Evolutionary conservation across 2,888 invertebrate species (phyloP).

Genomic region (Clusia tigrina): DNA sequence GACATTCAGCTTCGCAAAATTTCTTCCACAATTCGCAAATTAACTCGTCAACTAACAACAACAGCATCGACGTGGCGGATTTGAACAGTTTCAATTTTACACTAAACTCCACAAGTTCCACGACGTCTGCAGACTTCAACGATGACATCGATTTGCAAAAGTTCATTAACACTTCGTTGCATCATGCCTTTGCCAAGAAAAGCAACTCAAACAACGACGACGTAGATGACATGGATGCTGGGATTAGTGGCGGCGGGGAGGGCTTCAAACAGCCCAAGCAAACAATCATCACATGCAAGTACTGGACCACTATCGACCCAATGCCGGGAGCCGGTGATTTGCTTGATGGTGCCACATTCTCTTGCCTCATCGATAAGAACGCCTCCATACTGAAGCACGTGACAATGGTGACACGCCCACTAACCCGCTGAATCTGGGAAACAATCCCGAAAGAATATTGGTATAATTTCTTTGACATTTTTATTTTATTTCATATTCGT

Average conservation of each 20-base stretch:
- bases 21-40: conserved; percentile 35
- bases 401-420: conserved; percentile 52
- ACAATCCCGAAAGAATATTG: too few relatives aligned
- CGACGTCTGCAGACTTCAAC: conserved; percentile 9
- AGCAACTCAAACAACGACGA: conserved; percentile 12
- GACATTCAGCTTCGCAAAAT: conserved; percentile 66
- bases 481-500: too few relatives aligned
- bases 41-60: too few relatives aligned
- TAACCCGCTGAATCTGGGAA: conserved; percentile 54
- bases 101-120: conserved; percentile 14
- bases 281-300: conserved; percentile 57
- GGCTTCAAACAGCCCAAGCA: conserved; percentile 25
- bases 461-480: too few relatives aligned
- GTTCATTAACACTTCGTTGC: background rate
- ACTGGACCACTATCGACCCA: conserved; percentile 52
- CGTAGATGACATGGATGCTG: conserved; percentile 21
- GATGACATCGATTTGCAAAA: conserved; percentile 12
- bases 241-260: background rate
- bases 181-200: background rate
- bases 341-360: conserved; percentile 35
- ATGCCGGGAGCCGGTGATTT: conserved; percentile 27
- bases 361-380: conserved; percentile 51
- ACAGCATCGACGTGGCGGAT: conserved; percentile 41
- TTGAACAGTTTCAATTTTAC: conserved; percentile 41
- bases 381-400: conserved; percentile 55